Conservation (phyloP, 2,797 vertebrate genomes). For the Sylvia borin region DNA sequence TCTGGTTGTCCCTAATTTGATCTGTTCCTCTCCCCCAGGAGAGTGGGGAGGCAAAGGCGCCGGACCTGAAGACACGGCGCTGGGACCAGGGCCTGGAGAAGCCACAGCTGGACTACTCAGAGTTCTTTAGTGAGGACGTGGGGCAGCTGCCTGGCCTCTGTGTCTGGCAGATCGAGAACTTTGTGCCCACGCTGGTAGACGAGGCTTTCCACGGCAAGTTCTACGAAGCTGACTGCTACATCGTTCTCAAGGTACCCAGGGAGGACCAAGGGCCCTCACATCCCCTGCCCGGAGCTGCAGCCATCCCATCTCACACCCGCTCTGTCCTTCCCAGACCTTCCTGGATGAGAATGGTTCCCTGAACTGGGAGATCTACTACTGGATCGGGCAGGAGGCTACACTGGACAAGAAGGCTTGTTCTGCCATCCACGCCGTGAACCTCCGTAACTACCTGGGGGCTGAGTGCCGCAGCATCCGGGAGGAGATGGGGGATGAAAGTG, state of each 20-base stretch:
- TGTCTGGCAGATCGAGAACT: conserved; percentile 98
- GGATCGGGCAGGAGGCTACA: conserved; percentile 94
- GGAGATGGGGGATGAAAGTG: conserved; percentile 98
- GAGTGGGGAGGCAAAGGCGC: conserved; percentile 81
- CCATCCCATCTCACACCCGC: not conserved
- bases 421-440: conserved; percentile 95
- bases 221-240: conserved; percentile 98
- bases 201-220: conserved; percentile 94
- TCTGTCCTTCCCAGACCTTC: conserved; percentile 78
- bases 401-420: conserved; percentile 96
- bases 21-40: conserved; percentile 72
- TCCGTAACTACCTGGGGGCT: conserved; percentile 93
- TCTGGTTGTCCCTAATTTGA: rapidly evolving
- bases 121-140: conserved; percentile 92
- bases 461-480: conserved; percentile 92
- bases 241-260: conserved; percentile 86
- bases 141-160: conserved; percentile 90
- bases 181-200: conserved; percentile 87
- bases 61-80: conserved; percentile 85
- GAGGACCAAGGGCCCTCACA: rapidly evolving
- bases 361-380: conserved; percentile 96
- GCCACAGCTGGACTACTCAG: conserved; percentile 92
- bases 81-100: conserved; percentile 98
- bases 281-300: rapidly evolving
- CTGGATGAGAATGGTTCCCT: conserved; percentile 90